Base-by-base conservation (phyloP, 1,140 invertebrate genomes). In the Zaprionus ghesquierei region DNA sequence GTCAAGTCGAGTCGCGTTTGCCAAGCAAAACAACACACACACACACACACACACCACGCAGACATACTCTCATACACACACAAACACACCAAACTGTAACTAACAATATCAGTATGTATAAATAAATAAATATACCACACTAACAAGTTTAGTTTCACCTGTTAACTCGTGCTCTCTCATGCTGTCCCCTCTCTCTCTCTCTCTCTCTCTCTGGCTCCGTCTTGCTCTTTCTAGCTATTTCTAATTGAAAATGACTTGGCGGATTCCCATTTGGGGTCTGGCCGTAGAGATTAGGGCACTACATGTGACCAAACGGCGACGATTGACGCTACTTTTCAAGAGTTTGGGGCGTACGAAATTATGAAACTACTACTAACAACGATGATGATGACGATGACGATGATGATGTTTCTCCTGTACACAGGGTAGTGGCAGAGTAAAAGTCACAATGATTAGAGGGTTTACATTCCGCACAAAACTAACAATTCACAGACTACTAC, bases 81-180 rank as follows among this genome's bases (percentile, higher is more conserved):
- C 35, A 41, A n/a, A 15, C 35, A 41, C 6, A 41, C 35, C 49
- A 69, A 62, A 70, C n/a, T 18, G 50, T 62, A 53, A 27, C 35
- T 63, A 59, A 33, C 41, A 46, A 38, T 50, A 20, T 54, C 10
- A 35, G 13, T 69, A 18, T 55, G 4, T 68, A 25, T 58, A 20
- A 65, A 50, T 55, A 18, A 55, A 35, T 44, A 41, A 38, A 23
- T 44, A 35, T 27, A 18, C 29, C 33, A 23, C 33, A 64, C 25
- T 62, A 71, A 51, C 22, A 51, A 58, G 53, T 75, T 72, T 61
- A 62, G 62, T 58, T 71, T 71, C 69, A 71, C 69, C 69, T 65
- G 68, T 44, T 51, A 62, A 60, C 25, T 69, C 22, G 18, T 25
- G 18, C 25, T 25, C 15, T 10, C 27, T 33, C 22, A 8, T 8